These are phyloP conservation scores for Trachelus iudaicus DNA, from an alignment of 2,888 invertebrate species.

Conservation along the genomic window DNA sequence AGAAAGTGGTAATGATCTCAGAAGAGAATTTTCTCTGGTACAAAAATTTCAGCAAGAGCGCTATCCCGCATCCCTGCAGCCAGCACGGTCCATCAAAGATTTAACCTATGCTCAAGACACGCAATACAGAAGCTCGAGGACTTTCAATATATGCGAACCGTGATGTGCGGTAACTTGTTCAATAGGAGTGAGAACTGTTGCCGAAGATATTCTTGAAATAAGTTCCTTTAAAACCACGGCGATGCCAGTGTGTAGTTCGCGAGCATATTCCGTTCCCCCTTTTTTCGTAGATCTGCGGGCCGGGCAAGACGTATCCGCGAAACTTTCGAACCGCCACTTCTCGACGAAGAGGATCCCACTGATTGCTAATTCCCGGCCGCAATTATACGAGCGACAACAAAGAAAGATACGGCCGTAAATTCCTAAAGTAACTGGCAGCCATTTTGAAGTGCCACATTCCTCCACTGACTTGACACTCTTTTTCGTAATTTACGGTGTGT, in stretches of 20 bases:
- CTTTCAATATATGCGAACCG: background rate
- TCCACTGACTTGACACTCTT: conserved; percentile 61
- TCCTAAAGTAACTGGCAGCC: conserved; percentile 72
- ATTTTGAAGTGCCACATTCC: conserved; percentile 83
- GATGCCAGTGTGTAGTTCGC: conserved; percentile 18
- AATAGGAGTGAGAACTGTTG: background rate
- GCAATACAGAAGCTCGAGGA: conserved; percentile 4
- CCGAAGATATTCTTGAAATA: conserved; percentile 30
- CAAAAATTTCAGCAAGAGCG: background rate
- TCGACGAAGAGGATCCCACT: conserved; percentile 31
- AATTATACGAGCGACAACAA: conserved; percentile 60
- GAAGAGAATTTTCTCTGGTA: background rate
- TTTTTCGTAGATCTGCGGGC: conserved; percentile 38
- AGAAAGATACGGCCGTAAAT: conserved; percentile 65
- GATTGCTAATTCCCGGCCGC: conserved; percentile 35
- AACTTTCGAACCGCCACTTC: conserved; percentile 44
- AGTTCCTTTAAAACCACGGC: conserved; percentile 36
- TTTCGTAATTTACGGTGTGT: conserved; percentile 54
- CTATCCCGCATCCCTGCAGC: conserved; percentile 22
- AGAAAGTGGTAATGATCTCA: background rate
- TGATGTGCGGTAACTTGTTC: background rate
- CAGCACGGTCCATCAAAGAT: conserved; percentile 23
- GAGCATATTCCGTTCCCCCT: conserved; percentile 56
- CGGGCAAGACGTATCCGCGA: conserved; percentile 31
- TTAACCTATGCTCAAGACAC: conserved; percentile 34